Conservation (phyloP, 2,797 vertebrate genomes). For the Coregonus sp. region DNA sequence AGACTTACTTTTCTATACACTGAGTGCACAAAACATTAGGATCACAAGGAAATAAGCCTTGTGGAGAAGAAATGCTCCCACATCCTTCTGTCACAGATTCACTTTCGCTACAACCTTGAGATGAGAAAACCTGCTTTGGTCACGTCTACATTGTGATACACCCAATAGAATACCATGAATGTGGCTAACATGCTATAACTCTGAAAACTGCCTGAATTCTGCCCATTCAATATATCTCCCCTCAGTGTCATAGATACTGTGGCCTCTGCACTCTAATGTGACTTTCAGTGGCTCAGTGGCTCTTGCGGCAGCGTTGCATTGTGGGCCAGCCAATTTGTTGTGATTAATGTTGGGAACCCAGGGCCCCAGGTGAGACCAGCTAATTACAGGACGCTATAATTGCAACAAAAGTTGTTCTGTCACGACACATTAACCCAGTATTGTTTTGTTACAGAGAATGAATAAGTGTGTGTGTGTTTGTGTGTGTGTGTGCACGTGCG, state of each 20-base stretch:
- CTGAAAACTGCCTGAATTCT: not conserved
- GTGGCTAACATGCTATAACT: no score
- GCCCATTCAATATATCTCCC: not conserved
- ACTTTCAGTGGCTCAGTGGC: constrained; percentile 4
- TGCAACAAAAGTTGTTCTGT: constrained; percentile 53
- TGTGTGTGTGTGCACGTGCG: no score
- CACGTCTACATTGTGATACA: not conserved
- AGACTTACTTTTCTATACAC: no score
- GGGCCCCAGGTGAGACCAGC: constrained; percentile 49
- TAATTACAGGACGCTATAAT: constrained; percentile 60
- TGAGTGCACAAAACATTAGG: no score
- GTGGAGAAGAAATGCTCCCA: not conserved
- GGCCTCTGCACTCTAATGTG: not conserved
- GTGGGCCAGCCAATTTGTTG: constrained; percentile 26
- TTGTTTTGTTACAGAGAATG: constrained; percentile 24
- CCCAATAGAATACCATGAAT: not conserved
- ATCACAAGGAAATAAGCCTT: not conserved
- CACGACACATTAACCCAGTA: constrained; percentile 55
- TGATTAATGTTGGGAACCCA: constrained; percentile 47
- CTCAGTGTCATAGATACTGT: not conserved
- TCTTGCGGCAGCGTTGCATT: constrained; percentile 26
- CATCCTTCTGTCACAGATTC: not conserved
- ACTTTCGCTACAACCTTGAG: not conserved
- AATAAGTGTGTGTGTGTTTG: no score
- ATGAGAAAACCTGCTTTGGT: not conserved